A percentile compares a stretch with the other conserved stretches of the same genome.
These are phyloP conservation scores for Pandemis corylana DNA, from an alignment of 2,888 invertebrate genomes.

Conservation along the genomic window DNA sequence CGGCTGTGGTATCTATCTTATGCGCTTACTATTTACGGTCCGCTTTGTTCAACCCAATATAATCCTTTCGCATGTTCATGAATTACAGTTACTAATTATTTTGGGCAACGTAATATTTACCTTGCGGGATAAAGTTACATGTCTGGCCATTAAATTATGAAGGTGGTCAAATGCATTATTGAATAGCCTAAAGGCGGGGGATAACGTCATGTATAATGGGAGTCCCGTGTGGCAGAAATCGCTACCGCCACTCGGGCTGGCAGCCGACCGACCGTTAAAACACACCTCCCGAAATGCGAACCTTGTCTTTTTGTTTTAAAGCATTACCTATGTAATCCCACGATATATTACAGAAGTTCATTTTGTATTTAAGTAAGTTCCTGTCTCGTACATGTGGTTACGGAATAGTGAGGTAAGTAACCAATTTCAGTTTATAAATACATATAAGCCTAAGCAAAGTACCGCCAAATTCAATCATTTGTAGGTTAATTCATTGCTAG, in stretches of 20 bases:
- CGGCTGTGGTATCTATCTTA: slow-evolving; percentile 53
- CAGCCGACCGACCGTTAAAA: slow-evolving; percentile 20
- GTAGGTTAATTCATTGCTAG: background rate
- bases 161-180: background rate
- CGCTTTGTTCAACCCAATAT: slow-evolving; percentile 8
- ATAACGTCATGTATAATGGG: slow-evolving; percentile 21
- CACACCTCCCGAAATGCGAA: slow-evolving; percentile 17
- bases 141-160: background rate
- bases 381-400: too few relatives aligned
- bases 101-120: background rate
- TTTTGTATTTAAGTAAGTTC: background rate
- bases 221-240: slow-evolving; percentile 17
- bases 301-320: slow-evolving; percentile 1
- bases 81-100: slow-evolving; percentile 6
- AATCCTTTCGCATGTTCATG: background rate
- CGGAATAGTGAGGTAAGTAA: too few relatives aligned
- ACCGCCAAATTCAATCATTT: too few relatives aligned
- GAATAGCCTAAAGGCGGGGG: slow-evolving; percentile 5
- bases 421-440: too few relatives aligned
- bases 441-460: too few relatives aligned
- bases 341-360: background rate
- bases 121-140: slow-evolving; percentile 9
- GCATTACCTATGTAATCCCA: background rate
- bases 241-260: slow-evolving; percentile 20
- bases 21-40: slow-evolving; percentile 15